Evolutionary conservation across 2,797 vertebrate species (phyloP).

Genomic region (Oreochromis grahami): DNA sequence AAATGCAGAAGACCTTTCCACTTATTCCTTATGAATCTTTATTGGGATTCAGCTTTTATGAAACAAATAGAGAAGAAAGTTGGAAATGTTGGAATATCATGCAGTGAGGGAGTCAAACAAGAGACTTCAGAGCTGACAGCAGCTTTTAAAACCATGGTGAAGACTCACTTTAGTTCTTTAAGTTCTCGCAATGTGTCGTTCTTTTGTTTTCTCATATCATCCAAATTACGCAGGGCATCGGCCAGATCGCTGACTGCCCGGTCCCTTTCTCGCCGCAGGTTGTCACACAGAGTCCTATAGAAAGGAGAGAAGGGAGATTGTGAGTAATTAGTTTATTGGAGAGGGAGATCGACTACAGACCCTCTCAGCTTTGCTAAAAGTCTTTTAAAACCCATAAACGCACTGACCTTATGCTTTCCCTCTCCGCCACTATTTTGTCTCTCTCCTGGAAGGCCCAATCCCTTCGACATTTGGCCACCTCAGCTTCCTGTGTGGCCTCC

Average conservation of each 20-base stretch:
- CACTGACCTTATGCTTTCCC: conserved; percentile 93
- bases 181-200: conserved; percentile 88
- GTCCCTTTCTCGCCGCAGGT: conserved; percentile 90
- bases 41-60: background rate
- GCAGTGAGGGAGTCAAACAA: background rate
- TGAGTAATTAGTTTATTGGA: background rate
- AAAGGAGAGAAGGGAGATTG: background rate
- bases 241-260: conserved; percentile 93
- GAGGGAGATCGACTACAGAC: background rate
- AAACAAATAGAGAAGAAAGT: background rate
- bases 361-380: background rate
- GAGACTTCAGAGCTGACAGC: background rate
- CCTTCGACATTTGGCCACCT: conserved; percentile 95
- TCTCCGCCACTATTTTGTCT: conserved; percentile 97
- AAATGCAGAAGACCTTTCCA: background rate
- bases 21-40: background rate
- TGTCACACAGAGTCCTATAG: conserved; percentile 90
- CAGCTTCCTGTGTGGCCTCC: conserved; percentile 94
- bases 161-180: conserved; percentile 90
- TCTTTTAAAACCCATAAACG: background rate
- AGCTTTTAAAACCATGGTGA: background rate
- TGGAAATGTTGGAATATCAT: background rate
- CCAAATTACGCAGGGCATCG: conserved; percentile 91
- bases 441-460: conserved; percentile 99
- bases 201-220: conserved; percentile 96